Conservation (phyloP, 2,888 invertebrate species). For the Harpagoxenus sublaevis region DNA sequence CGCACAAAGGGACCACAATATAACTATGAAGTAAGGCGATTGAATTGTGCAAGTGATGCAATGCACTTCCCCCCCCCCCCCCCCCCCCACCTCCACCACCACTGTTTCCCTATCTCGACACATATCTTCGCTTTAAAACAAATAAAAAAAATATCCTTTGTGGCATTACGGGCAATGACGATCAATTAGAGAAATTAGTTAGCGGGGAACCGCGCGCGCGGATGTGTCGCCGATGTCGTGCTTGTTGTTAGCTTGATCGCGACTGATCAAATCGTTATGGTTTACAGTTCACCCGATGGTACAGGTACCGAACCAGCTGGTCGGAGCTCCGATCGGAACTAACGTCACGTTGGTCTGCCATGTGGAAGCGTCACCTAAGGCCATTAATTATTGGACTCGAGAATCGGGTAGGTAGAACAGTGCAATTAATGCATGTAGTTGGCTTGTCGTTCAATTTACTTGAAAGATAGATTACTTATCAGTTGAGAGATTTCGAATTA, state of each 20-base stretch:
- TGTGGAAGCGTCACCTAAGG: slow-evolving; percentile 97
- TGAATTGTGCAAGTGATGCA: slow-evolving; percentile 44
- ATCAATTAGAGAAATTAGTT: slow-evolving; percentile 53
- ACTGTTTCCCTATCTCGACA: slow-evolving; percentile 13
- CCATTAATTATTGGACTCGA: slow-evolving; percentile 97
- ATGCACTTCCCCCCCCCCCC: background rate
- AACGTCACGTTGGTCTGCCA: slow-evolving; percentile 95
- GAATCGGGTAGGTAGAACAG: slow-evolving; percentile 90
- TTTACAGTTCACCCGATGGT: slow-evolving; percentile 95
- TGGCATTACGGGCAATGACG: background rate
- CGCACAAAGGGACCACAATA: slow-evolving; percentile 55
- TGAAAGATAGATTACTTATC: background rate
- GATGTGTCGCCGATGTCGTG: slow-evolving; percentile 39
- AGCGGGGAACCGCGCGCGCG: slow-evolving; percentile 28
- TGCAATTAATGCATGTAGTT: background rate
- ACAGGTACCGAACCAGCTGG: slow-evolving; percentile 97
- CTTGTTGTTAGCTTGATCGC: slow-evolving; percentile 54
- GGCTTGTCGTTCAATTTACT: slow-evolving; percentile 7
- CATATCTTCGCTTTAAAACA: slow-evolving; percentile 3
- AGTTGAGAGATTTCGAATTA: background rate
- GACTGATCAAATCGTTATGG: slow-evolving; percentile 73
- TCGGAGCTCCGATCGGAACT: slow-evolving; percentile 94
- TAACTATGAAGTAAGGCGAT: slow-evolving; percentile 57
- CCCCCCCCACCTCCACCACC: no score
- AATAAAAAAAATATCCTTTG: slow-evolving; percentile 43